These are phyloP conservation scores for Apostichopus japonicus DNA, from an alignment of 35 echinoderm and acorn worm species.

Conservation along the genomic window DNA sequence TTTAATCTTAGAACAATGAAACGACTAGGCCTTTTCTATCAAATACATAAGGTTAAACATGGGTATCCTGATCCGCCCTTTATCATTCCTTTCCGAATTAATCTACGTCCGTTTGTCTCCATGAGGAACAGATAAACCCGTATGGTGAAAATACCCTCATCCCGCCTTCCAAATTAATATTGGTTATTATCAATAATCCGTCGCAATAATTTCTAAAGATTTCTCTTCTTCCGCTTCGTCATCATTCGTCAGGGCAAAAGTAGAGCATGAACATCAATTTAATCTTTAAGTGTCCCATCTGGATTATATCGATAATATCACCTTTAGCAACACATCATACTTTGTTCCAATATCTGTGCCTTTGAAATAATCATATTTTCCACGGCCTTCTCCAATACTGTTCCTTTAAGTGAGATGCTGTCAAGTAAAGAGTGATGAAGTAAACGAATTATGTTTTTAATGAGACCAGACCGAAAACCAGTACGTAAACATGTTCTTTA, in stretches of 20 bases:
- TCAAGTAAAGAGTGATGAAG: conserved; percentile 7
- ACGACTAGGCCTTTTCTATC: no score
- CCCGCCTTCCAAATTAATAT: no score
- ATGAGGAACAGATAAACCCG: no score
- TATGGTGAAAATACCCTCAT: no score
- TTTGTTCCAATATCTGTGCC: background rate
- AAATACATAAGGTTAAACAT: no score
- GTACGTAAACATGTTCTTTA: background rate
- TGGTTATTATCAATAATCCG: no score
- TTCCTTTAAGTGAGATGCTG: background rate
- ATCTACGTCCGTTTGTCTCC: no score
- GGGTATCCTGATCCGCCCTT: no score
- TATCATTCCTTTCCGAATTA: no score
- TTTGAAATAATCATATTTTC: background rate
- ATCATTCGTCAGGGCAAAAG: background rate
- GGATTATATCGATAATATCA: conserved; percentile 16
- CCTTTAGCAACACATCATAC: conserved; percentile 42
- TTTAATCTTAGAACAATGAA: no score
- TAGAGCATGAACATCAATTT: conserved; percentile 46
- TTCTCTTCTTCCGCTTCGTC: no score
- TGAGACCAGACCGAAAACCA: conserved; percentile 38
- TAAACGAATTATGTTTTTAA: background rate
- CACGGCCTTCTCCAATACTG: background rate
- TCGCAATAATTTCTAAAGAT: no score
- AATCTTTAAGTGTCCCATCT: conserved; percentile 34